These are phyloP conservation scores for Ethmia dodecea DNA, from an alignment of 2,888 invertebrate species.

Conservation along the genomic window DNA sequence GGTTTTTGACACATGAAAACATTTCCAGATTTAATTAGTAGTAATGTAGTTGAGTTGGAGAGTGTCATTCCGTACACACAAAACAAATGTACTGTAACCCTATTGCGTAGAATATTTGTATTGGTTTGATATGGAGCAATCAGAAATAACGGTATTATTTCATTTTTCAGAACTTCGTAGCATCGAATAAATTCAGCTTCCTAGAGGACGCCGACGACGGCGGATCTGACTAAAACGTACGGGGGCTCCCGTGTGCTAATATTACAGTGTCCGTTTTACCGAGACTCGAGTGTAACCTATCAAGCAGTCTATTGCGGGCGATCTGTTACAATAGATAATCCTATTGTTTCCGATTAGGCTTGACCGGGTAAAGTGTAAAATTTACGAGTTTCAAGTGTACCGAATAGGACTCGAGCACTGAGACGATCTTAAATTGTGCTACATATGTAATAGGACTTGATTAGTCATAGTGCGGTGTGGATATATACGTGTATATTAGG, in stretches of 20 bases:
- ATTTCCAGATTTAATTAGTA: no score
- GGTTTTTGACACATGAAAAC: no score
- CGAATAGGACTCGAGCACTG: slow-evolving; percentile 49
- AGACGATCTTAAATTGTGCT: slow-evolving; percentile 59
- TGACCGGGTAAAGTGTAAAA: slow-evolving; percentile 46
- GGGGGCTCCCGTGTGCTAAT: slow-evolving; percentile 31
- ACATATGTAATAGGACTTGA: slow-evolving; percentile 60
- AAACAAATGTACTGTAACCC: no score
- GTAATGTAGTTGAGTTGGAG: no score
- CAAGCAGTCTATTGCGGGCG: no score
- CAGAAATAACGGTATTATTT: no score
- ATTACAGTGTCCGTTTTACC: slow-evolving; percentile 47
- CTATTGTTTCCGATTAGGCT: no score
- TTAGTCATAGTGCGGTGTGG: slow-evolving; percentile 60
- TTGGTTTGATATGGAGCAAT: no score
- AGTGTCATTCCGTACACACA: no score
- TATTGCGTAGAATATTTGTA: no score
- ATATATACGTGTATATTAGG: slow-evolving; percentile 49
- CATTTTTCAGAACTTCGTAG: slow-evolving; percentile 84
- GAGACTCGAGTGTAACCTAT: slow-evolving; percentile 68
- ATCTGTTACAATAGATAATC: no score
- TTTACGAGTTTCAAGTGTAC: slow-evolving; percentile 61
- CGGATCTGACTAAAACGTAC: slow-evolving; percentile 55
- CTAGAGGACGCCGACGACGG: slow-evolving; percentile 81
- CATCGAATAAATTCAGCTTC: slow-evolving; percentile 87